These are phyloP conservation scores for Petrocephalus schoutedeni DNA, from an alignment of 2,797 vertebrate genomes.

Conservation along the genomic window DNA sequence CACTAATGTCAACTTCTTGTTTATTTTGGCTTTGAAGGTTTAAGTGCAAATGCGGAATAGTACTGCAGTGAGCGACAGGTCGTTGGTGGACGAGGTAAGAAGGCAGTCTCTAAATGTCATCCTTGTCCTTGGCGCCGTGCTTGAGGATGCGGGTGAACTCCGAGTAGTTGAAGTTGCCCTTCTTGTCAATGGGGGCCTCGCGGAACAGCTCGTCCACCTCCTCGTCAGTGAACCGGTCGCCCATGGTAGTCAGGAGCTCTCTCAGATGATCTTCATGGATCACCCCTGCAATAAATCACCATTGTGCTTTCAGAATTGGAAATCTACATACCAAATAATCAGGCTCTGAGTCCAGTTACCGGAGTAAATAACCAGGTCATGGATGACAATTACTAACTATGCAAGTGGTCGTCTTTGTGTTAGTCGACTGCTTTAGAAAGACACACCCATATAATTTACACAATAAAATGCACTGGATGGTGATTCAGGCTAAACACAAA, in stretches of 20 bases:
- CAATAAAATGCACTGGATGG: not conserved
- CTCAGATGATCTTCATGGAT: constrained; percentile 96
- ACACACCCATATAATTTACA: not conserved
- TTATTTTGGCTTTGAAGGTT: not conserved
- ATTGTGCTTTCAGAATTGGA: not conserved
- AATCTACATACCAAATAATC: not conserved
- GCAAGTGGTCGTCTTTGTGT: not conserved
- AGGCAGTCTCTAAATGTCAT: constrained; percentile 66
- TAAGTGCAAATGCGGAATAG: not conserved
- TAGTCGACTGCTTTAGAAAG: not conserved
- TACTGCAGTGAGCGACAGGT: constrained; percentile 5
- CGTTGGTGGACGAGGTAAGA: constrained; percentile 1
- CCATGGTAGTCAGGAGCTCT: constrained; percentile 98
- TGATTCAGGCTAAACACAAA: not conserved
- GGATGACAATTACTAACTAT: not conserved
- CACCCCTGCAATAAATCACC: constrained; percentile 62
- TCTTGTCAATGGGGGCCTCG: constrained; percentile 95
- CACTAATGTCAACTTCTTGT: not conserved
- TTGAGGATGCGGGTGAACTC: constrained; percentile 99
- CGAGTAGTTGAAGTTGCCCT: constrained; percentile 97
- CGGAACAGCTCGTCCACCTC: constrained; percentile 98
- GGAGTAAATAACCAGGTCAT: not conserved
- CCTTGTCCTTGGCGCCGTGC: constrained; percentile 96
- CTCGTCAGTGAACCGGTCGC: constrained; percentile 93
- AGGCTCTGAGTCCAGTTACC: not conserved